Conservation (phyloP, 2,113 vertebrate species). For the Vimba vimba region DNA sequence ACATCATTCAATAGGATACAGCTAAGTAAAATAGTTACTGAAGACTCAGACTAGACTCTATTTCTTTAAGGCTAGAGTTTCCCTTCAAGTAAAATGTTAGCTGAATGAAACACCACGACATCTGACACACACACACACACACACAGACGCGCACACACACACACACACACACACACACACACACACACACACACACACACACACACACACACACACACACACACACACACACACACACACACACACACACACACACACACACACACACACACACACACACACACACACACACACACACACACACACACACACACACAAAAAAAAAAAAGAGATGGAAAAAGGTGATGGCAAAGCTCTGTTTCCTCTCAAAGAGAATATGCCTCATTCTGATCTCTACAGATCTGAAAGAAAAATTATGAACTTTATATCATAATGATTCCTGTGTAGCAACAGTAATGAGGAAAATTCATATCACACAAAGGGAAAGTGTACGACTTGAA, state of each 20-base stretch:
- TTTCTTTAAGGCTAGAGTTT: background rate
- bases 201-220: background rate
- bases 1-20: background rate
- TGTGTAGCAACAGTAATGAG: background rate
- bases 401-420: background rate
- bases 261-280: background rate
- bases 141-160: background rate
- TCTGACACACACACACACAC: background rate
- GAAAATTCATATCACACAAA: conserved; percentile 8
- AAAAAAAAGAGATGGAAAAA: background rate
- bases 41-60: background rate
- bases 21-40: background rate
- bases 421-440: background rate
- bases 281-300: background rate
- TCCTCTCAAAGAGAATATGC: background rate
- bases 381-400: conserved; percentile 4
- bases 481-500: background rate
- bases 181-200: too few relatives aligned
- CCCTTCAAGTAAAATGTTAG: conserved; percentile 7
- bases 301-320: too few relatives aligned
- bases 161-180: too few relatives aligned
- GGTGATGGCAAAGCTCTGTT: background rate
- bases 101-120: background rate
- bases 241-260: too few relatives aligned
- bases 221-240: background rate